Conservation (phyloP, 2,888 invertebrate genomes). For the Chirona hameri region DNA sequence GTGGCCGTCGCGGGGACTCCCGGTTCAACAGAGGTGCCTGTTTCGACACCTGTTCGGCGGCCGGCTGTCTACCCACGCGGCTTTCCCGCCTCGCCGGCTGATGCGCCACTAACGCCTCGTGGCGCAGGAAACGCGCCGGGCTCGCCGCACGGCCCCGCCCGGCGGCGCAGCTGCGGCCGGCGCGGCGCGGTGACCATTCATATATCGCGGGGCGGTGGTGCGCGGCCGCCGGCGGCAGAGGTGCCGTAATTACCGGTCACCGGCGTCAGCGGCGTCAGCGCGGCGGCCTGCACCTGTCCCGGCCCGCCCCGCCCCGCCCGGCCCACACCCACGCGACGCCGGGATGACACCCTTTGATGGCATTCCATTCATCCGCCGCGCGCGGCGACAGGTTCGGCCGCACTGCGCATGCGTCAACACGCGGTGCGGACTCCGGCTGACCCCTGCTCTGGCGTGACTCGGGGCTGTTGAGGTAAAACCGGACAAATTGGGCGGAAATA, state of each 20-base stretch:
- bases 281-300: background rate
- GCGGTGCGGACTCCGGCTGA: background rate
- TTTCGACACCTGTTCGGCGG: too few species aligned
- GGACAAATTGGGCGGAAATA: background rate
- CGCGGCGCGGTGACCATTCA: background rate
- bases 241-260: background rate
- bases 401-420: background rate
- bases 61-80: background rate
- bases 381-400: background rate
- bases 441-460: background rate
- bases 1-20: too few species aligned
- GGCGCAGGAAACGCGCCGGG: slow-evolving; percentile 4
- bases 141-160: background rate
- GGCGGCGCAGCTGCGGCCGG: background rate
- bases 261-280: background rate
- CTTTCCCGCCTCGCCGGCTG: background rate
- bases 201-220: background rate
- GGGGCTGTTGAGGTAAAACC: background rate
- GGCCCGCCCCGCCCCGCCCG: background rate
- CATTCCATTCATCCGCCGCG: background rate
- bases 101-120: background rate
- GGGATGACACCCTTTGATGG: background rate
- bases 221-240: background rate
- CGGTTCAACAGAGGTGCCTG: too few species aligned
- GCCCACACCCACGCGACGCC: background rate